Evolutionary conservation across 2,113 vertebrate genomes (phyloP).

Genomic region (Podarcis cretensis): DNA sequence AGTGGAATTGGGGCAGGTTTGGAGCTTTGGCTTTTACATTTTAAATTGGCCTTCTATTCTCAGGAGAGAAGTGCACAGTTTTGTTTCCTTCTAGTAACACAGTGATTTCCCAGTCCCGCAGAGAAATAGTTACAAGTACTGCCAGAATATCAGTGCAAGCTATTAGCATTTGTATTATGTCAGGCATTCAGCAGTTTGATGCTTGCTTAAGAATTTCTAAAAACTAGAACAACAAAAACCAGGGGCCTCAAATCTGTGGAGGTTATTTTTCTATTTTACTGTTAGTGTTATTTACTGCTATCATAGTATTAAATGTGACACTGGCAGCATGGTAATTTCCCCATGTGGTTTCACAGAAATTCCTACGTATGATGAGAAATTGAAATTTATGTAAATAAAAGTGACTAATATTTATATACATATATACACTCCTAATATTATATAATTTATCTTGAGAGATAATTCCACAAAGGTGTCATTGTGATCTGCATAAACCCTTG

Average conservation of each 20-base stretch:
- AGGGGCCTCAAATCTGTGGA: background rate
- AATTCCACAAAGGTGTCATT: background rate
- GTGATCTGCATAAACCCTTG: background rate
- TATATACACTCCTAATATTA: background rate
- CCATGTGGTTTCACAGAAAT: background rate
- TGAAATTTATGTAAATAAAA: slow-evolving; percentile 32
- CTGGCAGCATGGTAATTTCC: slow-evolving; percentile 33
- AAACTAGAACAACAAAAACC: background rate
- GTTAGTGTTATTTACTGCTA: slow-evolving; percentile 20
- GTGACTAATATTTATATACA: slow-evolving; percentile 17
- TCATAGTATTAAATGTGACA: slow-evolving; percentile 2
- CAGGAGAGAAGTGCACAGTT: slow-evolving; percentile 28
- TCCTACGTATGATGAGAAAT: slow-evolving; percentile 2
- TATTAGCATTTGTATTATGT: slow-evolving; percentile 34
- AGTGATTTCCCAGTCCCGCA: slow-evolving; percentile 25
- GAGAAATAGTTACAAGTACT: background rate
- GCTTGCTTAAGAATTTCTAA: slow-evolving; percentile 11
- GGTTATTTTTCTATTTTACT: slow-evolving; percentile 32
- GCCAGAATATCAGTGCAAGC: slow-evolving; percentile 12
- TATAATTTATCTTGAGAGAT: background rate
- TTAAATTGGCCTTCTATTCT: slow-evolving; percentile 40
- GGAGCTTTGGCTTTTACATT: slow-evolving; percentile 26
- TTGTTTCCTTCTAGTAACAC: slow-evolving; percentile 33
- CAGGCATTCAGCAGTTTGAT: slow-evolving; percentile 9
- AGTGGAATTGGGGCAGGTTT: slow-evolving; percentile 14